Percentiles rank a stretch among this genome's conserved stretches.
Evolutionary conservation across 2,113 vertebrate species (phyloP).

Genomic region (Pholis gunnellus): DNA sequence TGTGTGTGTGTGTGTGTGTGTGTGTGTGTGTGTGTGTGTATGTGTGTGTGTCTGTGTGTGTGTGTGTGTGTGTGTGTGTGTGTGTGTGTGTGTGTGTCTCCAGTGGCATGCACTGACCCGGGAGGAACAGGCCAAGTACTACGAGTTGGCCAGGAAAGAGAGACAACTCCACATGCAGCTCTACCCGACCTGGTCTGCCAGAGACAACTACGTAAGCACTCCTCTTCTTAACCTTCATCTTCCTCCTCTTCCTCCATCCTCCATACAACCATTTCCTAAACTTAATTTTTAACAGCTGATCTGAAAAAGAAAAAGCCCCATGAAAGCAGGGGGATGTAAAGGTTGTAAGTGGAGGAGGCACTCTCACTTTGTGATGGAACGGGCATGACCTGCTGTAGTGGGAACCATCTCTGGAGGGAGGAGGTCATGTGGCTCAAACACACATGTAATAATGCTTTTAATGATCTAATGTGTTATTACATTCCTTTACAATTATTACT

Average conservation of each 20-base stretch:
- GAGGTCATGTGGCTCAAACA: conserved; percentile 22
- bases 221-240: neutral
- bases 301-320: neutral
- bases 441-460: neutral
- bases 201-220: conserved; percentile 95
- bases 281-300: conserved; percentile 1
- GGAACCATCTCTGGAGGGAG: conserved; percentile 16
- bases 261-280: neutral
- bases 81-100: neutral
- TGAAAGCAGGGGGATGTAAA: neutral
- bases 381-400: conserved; percentile 9
- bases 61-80: too few relatives aligned
- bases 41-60: neutral
- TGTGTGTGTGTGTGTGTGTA: neutral
- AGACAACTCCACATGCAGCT: conserved; percentile 99
- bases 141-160: conserved; percentile 97
- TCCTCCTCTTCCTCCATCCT: neutral
- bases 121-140: conserved; percentile 99
- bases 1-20: too few relatives aligned
- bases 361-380: conserved; percentile 25
- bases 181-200: conserved; percentile 98
- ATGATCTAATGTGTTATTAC: neutral
- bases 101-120: conserved; percentile 98
- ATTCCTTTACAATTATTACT: neutral
- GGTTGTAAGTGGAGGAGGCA: neutral